Base-by-base conservation (phyloP, 2,888 invertebrate genomes). In the Aromia moschata region DNA sequence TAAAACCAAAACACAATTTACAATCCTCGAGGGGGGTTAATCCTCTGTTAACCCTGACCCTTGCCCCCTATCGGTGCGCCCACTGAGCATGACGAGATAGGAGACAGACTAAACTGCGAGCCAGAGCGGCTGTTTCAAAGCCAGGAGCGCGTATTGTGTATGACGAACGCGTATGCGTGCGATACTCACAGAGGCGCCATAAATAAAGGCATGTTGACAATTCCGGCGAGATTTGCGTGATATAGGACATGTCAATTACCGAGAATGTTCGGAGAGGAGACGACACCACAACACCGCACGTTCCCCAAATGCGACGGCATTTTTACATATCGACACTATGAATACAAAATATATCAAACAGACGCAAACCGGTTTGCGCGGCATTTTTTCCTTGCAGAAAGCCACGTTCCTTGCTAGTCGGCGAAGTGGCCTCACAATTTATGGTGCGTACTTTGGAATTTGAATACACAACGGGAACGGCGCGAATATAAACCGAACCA, bases 171-270 rank as follows among this genome's bases (percentile, higher is more conserved):
- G 61, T 57, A 56, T 69, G 69, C 70, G 70, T 73, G 69, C 64
- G 62, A 69, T 73, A 74, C 73, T 71, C 75, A 70, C 74, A 70
- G 61, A 70, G 74, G 75, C 67, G 63, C 68, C 71, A 74, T 76
- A 77, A 76, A 77, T 77, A 75, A 76, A 74, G 62, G 65, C 71
- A 70, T 72, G 73, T 70, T 70, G 73, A 74, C 74, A 74, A 75
- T 75, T 72, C 77, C 74, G 55, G 53, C 33, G 76, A 75, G 77
- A 77, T 74, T 76, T 65, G 68, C 74, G 74, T 77, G 77, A 77
- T 77, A 75, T 77, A 77, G 76, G 72, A 76, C 77, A 74, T 77
- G 78, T 77, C 78, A 77, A 78, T 77, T 77, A 75, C 65, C 72
- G 74, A 69, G 70, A 73, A 71, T 71, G 70, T 64, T 67, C 65